Percentiles rank a stretch among this genome's conserved stretches.
phyloP scores from a whole-genome alignment of 2,113 vertebrate genomes.

The Ptychochromis oligacanthus region DNA sequence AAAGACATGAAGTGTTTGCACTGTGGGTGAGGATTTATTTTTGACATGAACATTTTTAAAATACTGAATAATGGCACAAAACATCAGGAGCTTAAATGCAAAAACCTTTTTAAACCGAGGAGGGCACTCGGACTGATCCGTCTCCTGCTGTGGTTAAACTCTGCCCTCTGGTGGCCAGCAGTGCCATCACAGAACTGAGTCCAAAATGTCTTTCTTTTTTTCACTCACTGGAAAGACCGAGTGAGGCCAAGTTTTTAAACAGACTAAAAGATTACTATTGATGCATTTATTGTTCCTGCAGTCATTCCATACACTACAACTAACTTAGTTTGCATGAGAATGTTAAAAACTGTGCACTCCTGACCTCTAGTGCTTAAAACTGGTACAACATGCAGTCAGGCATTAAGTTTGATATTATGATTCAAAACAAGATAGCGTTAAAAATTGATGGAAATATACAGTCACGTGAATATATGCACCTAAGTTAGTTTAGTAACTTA shows the following conservation, averaged over 20 bases:
- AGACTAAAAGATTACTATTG: background rate
- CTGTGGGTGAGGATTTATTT: background rate
- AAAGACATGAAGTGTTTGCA: background rate
- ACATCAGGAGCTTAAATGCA: background rate
- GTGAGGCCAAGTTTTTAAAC: background rate
- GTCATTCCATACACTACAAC: background rate
- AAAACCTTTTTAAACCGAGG: background rate
- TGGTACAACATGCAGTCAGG: background rate
- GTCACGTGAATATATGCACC: background rate
- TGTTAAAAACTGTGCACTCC: background rate
- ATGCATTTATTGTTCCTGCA: background rate
- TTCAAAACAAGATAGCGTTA: background rate
- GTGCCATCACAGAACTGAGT: background rate
- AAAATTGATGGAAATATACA: background rate
- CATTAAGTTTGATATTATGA: too few species aligned
- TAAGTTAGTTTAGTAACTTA: background rate
- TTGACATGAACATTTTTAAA: background rate
- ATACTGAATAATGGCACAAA: background rate
- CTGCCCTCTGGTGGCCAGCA: constrained; percentile 30
- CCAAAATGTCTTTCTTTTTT: accelerated
- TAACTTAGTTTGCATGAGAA: background rate
- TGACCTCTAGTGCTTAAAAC: background rate
- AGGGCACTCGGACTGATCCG: background rate
- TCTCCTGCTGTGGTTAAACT: background rate
- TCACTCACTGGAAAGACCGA: accelerated